These are phyloP conservation scores for Ormia ochracea DNA, from an alignment of 2,888 invertebrate species.

Conservation along the genomic window DNA sequence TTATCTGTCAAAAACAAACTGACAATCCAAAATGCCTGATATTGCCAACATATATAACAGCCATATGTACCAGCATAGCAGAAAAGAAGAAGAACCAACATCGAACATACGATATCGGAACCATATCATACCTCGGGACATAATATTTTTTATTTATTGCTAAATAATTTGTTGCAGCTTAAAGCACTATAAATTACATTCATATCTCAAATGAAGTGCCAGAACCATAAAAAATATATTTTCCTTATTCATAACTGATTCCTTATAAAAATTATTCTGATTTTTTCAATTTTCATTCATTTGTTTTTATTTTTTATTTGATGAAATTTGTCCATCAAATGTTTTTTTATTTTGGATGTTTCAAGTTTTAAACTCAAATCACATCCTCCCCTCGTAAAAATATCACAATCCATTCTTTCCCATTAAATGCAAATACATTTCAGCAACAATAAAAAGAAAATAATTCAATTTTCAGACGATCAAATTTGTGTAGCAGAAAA, in stretches of 20 bases:
- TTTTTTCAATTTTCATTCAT: background rate
- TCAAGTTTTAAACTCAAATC: too few species aligned
- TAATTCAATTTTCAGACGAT: background rate
- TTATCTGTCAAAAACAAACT: too few species aligned
- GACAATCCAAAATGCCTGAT: too few species aligned
- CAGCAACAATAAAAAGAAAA: background rate
- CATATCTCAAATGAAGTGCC: too few species aligned
- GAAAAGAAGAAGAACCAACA: too few species aligned
- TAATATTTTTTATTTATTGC: too few species aligned
- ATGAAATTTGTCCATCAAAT: background rate
- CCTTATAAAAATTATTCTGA: background rate
- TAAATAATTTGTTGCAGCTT: too few species aligned
- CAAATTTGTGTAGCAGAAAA: background rate
- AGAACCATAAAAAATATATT: background rate
- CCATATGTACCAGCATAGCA: too few species aligned
- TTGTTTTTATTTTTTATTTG: background rate
- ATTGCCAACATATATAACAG: too few species aligned
- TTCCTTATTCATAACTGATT: background rate
- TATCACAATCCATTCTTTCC: background rate
- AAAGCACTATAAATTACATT: too few species aligned
- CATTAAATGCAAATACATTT: conserved; percentile 5
- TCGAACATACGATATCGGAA: too few species aligned
- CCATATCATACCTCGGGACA: too few species aligned
- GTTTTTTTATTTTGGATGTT: conserved; percentile 27
- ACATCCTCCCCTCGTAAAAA: conserved; percentile 1